Percentiles rank a stretch among this genome's conserved stretches.
Evolutionary conservation across 2,797 vertebrate genomes (phyloP).

Genomic region (Pempheris klunzingeri): DNA sequence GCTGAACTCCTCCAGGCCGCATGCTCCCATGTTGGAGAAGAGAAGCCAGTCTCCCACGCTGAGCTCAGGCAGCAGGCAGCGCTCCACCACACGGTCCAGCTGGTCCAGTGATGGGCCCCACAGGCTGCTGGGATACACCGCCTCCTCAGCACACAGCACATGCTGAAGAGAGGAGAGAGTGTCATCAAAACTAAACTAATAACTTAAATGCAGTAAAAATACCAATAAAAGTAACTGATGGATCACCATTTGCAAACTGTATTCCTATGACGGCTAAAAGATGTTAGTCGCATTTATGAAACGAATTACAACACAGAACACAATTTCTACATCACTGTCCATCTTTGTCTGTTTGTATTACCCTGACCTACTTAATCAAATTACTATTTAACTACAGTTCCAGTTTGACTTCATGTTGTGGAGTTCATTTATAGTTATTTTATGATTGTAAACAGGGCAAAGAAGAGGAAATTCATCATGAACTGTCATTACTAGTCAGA

Average conservation of each 20-base stretch:
- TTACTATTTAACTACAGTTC: not conserved
- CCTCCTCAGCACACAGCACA: slow-evolving; percentile 83
- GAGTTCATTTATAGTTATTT: not conserved
- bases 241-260: not conserved
- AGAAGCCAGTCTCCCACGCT: slow-evolving; percentile 97
- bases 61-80: slow-evolving; percentile 95
- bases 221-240: not conserved
- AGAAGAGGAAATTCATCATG: not conserved
- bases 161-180: slow-evolving; percentile 58
- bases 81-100: slow-evolving; percentile 96
- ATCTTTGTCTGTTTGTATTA: not conserved
- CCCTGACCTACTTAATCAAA: too few species aligned
- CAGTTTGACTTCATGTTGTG: not conserved
- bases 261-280: not conserved
- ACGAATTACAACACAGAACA: not conserved
- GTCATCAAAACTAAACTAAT: not conserved
- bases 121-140: slow-evolving; percentile 94
- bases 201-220: not conserved
- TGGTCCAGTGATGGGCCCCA: slow-evolving; percentile 97
- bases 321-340: not conserved
- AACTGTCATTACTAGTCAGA: not conserved
- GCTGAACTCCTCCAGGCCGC: slow-evolving; percentile 87
- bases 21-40: slow-evolving; percentile 96
- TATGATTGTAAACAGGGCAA: not conserved
- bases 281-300: too few species aligned